Base-by-base conservation (phyloP, 2,888 invertebrate genomes). In the Acanthosoma haemorrhoidale region DNA sequence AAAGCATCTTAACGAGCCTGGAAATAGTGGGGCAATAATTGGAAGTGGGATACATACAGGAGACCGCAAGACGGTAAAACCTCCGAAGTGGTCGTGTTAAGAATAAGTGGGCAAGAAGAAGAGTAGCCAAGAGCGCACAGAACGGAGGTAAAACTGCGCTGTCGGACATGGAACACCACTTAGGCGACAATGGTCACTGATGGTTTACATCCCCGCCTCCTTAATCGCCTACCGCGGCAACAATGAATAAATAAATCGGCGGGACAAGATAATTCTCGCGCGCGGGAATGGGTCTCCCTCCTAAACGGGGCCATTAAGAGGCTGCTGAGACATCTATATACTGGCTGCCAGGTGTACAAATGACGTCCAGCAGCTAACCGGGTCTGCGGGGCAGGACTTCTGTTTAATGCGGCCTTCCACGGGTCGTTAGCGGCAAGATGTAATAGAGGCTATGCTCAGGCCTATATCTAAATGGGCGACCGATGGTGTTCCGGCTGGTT, bases 211-310 rank as follows among this genome's bases (percentile, higher is more conserved):
- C 25, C 34, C 61, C 36, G 25, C 61, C 38, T 61, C 61, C 38
- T 61, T 61, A 61, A 61, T 61, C 36, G 61, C 38, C 18, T 34
- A 29, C 16, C 59, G 31, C 34, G 18, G 16, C 61, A 36, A 61
- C 61, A 61, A 61, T 61, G 61, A 61, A 61, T 61, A 61, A 38
- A 61, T 61, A 61, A 61, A 61, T 61, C 61, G 16, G 36, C 34
- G 34, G 34, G 38, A 61, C 38, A 61, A 61, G 61, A 61, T 61
- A 61, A 61, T 38, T 38, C 61, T 8, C 38, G 16, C 4, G 38
- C 15, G 13, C 51, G 51, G 51, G 25, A 51, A 51, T 51, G 51
- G 51, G 25, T 51, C n/a, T 4, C 51, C 51, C 51, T 51, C 51
- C 51, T 51, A 51, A 51, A 51, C 51, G 51, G 51, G n/a, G 51